Evolutionary conservation across 2,888 invertebrate species (phyloP).

Genomic region (Tetranychus piercei): DNA sequence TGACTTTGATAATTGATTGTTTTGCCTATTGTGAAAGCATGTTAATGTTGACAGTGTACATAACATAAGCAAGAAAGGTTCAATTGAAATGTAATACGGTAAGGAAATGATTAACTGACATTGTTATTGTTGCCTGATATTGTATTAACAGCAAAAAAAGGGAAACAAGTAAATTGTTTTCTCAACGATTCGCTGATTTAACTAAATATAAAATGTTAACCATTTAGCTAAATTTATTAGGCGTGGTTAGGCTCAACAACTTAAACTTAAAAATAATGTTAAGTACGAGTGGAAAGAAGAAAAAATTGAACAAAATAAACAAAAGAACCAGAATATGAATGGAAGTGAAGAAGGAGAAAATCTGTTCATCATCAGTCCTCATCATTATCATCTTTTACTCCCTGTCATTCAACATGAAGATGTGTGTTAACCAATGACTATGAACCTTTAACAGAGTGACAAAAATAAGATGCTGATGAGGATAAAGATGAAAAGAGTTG

Average conservation of each 20-base stretch:
- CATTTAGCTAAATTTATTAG: background rate
- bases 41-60: too few relatives aligned
- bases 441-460: background rate
- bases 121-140: too few relatives aligned
- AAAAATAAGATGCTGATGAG: too few relatives aligned
- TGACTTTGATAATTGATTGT: too few relatives aligned
- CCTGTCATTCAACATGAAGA: background rate
- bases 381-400: background rate
- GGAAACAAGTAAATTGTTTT: background rate
- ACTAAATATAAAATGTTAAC: background rate
- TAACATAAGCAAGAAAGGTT: too few relatives aligned
- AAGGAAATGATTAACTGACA: background rate
- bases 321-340: background rate
- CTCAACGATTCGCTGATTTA: background rate
- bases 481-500: background rate
- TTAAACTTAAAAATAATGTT: too few relatives aligned
- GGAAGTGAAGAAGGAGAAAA: background rate
- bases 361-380: background rate
- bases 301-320: too few relatives aligned
- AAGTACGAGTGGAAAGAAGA: too few relatives aligned
- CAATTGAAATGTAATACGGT: background rate
- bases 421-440: background rate
- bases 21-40: too few relatives aligned
- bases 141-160: background rate
- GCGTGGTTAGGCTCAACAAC: background rate